Base-by-base conservation (phyloP, 2,113 vertebrate genomes). In the Macquaria ambigua region DNA sequence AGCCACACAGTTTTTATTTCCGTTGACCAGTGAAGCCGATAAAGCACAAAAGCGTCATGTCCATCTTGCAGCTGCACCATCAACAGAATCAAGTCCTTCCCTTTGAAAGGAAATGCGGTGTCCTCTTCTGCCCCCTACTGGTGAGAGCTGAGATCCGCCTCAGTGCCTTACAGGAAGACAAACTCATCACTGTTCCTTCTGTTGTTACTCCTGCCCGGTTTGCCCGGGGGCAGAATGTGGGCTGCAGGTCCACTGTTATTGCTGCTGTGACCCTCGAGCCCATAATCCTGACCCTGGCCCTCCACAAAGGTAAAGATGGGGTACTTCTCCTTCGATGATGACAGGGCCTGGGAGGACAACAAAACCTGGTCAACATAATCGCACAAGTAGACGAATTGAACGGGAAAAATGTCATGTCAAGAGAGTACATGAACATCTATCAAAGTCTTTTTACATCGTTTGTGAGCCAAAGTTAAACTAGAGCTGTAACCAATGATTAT, bases 281-380 rank as follows among this genome's bases (percentile, higher is more conserved):
- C 94, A 66, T 97, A 97, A 86, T 97, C 97, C 91, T 97, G 97
- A 83, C 97, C 92, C 0, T 89, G 94, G 64, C 97, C 97, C 46
- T 98, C 97, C 0, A 97, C 95, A 58, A 98, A 94, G 1, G 97
- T 97, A 81, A 98, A 98, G 93, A 98, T 96, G 56, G 97, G 97
- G 79, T 98, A 98, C 70, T 96, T 96, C 93, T 98, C 97, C 10
- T 94, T 95, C 4, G 96, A 94, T 0, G 94, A 96, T 3, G 95
- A 96, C 85, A 98, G 94, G 31, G 97, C 97, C 97, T 98, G 84
- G 1, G 52, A 21, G n/a, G 37, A 77, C 10, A 67, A 82, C 20
- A 77, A 28, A 83, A 8, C 16, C 6, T 0, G 23, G 66, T 81
- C 8, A 77, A 64, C 58, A 66, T 1, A 55, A 52, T 23, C 14